phyloP scores from a whole-genome alignment of 2,797 vertebrate species.

The Eleutherodactylus coqui region DNA sequence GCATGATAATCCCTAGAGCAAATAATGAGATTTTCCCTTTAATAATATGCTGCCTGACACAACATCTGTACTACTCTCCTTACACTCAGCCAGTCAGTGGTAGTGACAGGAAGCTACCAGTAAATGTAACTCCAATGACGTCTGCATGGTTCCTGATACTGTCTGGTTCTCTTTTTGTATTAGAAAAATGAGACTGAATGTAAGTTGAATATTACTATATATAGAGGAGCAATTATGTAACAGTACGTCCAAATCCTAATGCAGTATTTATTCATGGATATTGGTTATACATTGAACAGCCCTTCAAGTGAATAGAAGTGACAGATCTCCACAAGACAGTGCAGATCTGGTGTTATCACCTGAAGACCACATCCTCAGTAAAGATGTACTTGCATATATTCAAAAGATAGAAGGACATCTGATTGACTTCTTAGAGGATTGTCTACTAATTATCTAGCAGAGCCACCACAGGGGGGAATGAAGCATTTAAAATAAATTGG shows the following conservation, averaged over 20 bases:
- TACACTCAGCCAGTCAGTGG: neutral
- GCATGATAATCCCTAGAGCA: constrained; percentile 21
- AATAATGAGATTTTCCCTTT: constrained; percentile 38
- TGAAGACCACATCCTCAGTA: neutral
- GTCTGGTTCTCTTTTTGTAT: neutral
- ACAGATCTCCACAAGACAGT: neutral
- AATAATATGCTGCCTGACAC: constrained; percentile 9
- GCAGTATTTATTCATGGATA: neutral
- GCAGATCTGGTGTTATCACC: neutral
- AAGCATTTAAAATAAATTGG: too few species aligned
- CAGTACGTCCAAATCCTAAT: neutral
- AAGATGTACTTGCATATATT: too few species aligned
- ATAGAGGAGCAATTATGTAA: neutral
- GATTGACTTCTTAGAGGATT: neutral
- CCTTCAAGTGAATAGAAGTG: neutral
- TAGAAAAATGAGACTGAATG: neutral
- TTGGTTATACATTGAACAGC: neutral
- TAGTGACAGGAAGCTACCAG: neutral
- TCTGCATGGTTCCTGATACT: neutral
- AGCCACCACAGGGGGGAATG: too few species aligned
- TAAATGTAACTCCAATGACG: neutral
- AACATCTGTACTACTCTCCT: constrained; percentile 12
- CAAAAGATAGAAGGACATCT: too few species aligned
- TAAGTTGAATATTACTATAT: neutral
- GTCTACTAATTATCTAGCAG: too few species aligned